phyloP scores from a whole-genome alignment of 2,888 invertebrate species.

The Dione juno region DNA sequence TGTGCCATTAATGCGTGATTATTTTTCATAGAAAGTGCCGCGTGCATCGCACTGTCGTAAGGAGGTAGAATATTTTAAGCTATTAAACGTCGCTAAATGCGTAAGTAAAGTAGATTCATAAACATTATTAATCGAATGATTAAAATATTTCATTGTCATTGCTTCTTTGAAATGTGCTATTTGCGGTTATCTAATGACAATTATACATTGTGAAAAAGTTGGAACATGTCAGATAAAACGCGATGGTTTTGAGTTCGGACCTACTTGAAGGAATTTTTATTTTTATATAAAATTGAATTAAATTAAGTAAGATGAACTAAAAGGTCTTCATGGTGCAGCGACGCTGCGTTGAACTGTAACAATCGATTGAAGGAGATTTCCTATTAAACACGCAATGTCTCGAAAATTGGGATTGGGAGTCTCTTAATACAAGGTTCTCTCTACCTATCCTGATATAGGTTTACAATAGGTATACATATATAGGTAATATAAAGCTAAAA shows the following conservation, averaged over 20 bases:
- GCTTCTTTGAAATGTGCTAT: not conserved
- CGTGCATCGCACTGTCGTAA: not conserved
- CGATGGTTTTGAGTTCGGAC: too few species aligned
- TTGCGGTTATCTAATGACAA: too few species aligned
- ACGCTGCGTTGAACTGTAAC: too few species aligned
- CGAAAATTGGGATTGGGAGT: too few species aligned
- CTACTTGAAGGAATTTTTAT: not conserved
- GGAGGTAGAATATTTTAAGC: not conserved
- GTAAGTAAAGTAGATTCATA: not conserved
- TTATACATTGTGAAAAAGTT: not conserved
- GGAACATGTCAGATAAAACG: not conserved
- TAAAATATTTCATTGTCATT: not conserved
- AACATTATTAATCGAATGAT: slow-evolving; percentile 17
- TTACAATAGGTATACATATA: too few species aligned
- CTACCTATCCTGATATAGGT: not conserved
- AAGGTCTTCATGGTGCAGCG: too few species aligned
- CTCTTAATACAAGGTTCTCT: not conserved
- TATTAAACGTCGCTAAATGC: not conserved
- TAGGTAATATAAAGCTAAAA: too few species aligned
- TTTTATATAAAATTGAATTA: too few species aligned
- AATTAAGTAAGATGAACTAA: too few species aligned
- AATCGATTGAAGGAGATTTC: too few species aligned
- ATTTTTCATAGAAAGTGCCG: slow-evolving; percentile 15
- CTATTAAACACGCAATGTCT: too few species aligned
- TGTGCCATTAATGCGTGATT: slow-evolving; percentile 7